phyloP scores from a whole-genome alignment of 2,797 vertebrate genomes.

The Xenentodon cancila region DNA sequence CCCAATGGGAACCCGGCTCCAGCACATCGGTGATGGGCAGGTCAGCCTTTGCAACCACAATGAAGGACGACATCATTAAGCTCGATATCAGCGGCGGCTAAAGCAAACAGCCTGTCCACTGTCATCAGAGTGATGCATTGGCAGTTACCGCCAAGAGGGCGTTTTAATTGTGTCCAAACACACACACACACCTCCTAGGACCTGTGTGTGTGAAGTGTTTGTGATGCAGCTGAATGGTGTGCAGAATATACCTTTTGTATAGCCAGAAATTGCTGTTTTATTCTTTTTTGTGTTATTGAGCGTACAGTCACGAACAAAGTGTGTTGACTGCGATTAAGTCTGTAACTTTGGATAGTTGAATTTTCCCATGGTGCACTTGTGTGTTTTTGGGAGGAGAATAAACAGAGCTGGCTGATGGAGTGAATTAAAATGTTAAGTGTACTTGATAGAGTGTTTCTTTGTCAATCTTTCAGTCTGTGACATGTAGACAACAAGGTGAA shows the following conservation, averaged over 20 bases:
- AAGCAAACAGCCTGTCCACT: conserved; percentile 75
- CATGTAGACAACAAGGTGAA: too few relatives aligned
- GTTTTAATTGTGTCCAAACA: conserved; percentile 74
- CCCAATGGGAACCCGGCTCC: conserved; percentile 46
- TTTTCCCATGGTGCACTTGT: conserved; percentile 33
- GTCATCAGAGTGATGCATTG: conserved; percentile 78
- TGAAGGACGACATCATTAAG: conserved; percentile 82
- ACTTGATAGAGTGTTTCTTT: neutral
- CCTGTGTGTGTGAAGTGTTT: conserved; percentile 21
- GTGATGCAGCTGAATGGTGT: conserved; percentile 28
- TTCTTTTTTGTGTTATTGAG: conserved; percentile 28
- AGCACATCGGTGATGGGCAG: conserved; percentile 60
- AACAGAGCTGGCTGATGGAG: conserved; percentile 1
- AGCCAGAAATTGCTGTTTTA: conserved; percentile 6
- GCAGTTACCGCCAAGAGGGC: conserved; percentile 57
- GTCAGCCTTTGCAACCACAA: conserved; percentile 48
- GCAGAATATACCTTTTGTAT: conserved; percentile 33
- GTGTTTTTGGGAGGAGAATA: neutral
- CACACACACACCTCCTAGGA: conserved; percentile 21
- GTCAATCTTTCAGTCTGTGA: neutral
- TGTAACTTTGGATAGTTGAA: conserved; percentile 25
- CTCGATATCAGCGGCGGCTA: conserved; percentile 66
- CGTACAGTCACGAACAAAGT: conserved; percentile 25
- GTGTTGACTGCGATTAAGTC: conserved; percentile 37
- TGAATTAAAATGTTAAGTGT: conserved; percentile 1